Evolutionary conservation across 30 jellyfish, hydroid and myxozoan species (phyloP), one percentile per base, ranked within the genome.

Genomic region (Hydra vulgaris): DNA sequence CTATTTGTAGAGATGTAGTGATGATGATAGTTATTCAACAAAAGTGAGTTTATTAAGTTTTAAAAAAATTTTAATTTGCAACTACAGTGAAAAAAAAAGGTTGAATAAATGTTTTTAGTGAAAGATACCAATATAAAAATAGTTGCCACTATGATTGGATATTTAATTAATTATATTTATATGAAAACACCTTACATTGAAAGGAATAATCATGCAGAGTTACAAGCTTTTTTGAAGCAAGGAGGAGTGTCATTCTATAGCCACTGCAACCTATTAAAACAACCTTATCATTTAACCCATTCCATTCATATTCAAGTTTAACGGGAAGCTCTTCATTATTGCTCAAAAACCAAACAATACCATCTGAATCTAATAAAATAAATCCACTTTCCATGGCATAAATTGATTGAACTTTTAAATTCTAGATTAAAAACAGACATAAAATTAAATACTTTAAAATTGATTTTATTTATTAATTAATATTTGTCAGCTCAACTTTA

Each of bases 141-240:
- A n/a, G n/a, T n/a, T n/a, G n/a, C n/a, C n/a, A n/a, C n/a, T n/a
- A n/a, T n/a, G n/a, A n/a, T n/a, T n/a, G n/a, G n/a, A n/a, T n/a
- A n/a, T n/a, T n/a, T n/a, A n/a, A n/a, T n/a, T n/a, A n/a, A n/a
- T n/a, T n/a, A n/a, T n/a, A n/a, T n/a, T n/a, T 20, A 69, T 20
- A 23, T 20, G 8, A 69, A 69, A 23, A 17, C 66, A 21, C 21
- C 23, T 7, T 17, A 79, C 96, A 88, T 26, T 85, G 23, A 73
- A 88, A 81, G 72, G 79, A 20, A 17, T 86, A 56, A 67, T 88
- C 96, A 83, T 82, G 84, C 76, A 88, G 84, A 0, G 96, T 74
- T 55, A 83, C 76, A 52, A 81, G 55, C 25, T 81, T 73, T 53
- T 89, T 87, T 0, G 88, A 73, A 21, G 80, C 87, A 22, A 89